Base-by-base conservation (phyloP, 2,113 vertebrate genomes). In the Percina caprodes region DNA sequence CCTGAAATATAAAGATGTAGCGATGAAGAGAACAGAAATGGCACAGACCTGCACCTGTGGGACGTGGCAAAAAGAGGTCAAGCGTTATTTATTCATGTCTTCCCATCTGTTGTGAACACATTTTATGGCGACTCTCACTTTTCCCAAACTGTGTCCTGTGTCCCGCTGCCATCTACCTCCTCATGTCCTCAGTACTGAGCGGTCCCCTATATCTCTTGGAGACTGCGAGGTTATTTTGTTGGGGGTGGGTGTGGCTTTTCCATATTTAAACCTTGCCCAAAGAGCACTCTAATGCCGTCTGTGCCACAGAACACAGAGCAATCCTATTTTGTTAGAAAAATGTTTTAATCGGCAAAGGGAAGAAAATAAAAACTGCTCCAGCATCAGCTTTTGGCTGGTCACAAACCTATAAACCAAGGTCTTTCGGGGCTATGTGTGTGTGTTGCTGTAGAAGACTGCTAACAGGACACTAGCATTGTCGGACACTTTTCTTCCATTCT, bases 311-410 rank as follows among this genome's bases (percentile, higher is more conserved):
- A 76, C 79, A 82, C 52, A 15, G 14, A 74, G 74, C 77, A 86
- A 91, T 92, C 87, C 86, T 84, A 42, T 82, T 86, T 77, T 65
- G 19, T 48, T 68, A 49, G 48, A 84, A n/a, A 90, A 82, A 84
- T 69, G 63, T 74, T 82, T 71, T 78, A 74, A 89, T 92, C 77
- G 86, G 85, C 81, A 77, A 79, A 86, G 61, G 69, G 63, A 35
- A 49, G 66, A 21, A 16, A 54, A 60, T 45, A 54, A 61, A 24
- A 10, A 48, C 16, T 23, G 65, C 66, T 59, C 30, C 46, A 49
- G 77, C 54, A 26, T 71, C 82, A 61, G 61, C 45, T 46, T 83
- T 76, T 77, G 77, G 79, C 78, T 76, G 33, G 3, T 24, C 42
- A 39, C 6, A 8, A 7, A 39, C 35, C 35, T 69, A 51, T 10